Evolutionary conservation across 2,113 vertebrate species (phyloP).

Genomic region (Varanus salvator): DNA sequence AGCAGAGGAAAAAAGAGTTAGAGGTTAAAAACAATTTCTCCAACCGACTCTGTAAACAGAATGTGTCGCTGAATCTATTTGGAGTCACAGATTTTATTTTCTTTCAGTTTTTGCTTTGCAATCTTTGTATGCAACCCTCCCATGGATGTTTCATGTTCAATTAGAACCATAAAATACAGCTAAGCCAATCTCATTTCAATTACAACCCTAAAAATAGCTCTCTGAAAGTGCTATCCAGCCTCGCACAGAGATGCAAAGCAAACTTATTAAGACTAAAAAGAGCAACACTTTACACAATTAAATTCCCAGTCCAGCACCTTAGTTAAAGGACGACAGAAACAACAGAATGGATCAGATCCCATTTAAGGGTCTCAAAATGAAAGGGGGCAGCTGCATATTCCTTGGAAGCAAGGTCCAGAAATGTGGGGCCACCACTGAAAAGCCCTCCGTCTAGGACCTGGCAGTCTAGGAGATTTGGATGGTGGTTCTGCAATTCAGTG

Average conservation of each 20-base stretch:
- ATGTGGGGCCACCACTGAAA: too few species aligned
- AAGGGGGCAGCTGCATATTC: neutral
- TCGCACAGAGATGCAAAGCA: neutral
- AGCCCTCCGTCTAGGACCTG: too few species aligned
- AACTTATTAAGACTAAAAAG: neutral
- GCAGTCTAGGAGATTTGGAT: too few species aligned
- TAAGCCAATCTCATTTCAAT: slow-evolving; percentile 4
- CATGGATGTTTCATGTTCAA: neutral
- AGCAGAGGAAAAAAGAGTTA: neutral
- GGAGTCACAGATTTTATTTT: neutral
- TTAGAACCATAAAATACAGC: slow-evolving; percentile 6
- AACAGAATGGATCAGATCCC: neutral
- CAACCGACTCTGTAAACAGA: neutral
- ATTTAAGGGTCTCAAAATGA: too few species aligned
- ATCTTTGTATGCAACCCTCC: neutral
- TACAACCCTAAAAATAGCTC: neutral
- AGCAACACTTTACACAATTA: neutral
- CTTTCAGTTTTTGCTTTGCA: neutral
- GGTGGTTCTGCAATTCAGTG: too few species aligned
- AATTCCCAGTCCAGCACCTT: neutral
- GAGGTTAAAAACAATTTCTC: neutral
- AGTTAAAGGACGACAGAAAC: neutral
- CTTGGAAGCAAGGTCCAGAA: too few species aligned
- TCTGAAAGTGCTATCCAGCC: neutral
- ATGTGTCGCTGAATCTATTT: neutral